phyloP scores from a whole-genome alignment of 2,797 vertebrate species.

The Acanthurus tractus region DNA sequence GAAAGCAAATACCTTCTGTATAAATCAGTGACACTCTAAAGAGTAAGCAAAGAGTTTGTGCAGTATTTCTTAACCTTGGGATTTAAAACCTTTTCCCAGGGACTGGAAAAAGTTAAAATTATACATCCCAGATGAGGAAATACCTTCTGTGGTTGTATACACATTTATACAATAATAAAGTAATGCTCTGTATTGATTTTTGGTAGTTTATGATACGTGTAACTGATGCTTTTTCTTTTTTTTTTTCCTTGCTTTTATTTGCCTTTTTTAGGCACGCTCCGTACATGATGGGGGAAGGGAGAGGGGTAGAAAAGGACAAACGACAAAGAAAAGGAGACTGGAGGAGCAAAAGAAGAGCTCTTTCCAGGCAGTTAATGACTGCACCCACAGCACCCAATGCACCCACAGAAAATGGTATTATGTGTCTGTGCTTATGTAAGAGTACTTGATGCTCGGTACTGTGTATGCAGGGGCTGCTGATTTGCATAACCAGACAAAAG shows the following conservation, averaged over 20 bases:
- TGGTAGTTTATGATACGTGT: not conserved
- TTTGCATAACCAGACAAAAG: conserved; percentile 19
- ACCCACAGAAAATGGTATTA: conserved; percentile 12
- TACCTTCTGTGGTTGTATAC: not conserved
- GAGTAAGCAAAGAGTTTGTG: too few species aligned
- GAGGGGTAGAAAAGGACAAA: not conserved
- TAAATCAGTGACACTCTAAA: too few species aligned
- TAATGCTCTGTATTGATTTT: conserved; percentile 16
- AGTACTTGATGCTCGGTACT: conserved; percentile 1
- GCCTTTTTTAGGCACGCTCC: not conserved
- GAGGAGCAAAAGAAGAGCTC: not conserved
- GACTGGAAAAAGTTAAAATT: too few species aligned
- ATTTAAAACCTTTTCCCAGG: too few species aligned
- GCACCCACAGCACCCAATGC: not conserved
- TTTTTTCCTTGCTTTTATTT: not conserved
- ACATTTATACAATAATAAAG: not conserved
- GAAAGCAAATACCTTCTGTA: too few species aligned
- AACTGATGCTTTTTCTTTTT: not conserved
- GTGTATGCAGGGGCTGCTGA: conserved; percentile 4
- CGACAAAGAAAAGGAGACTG: not conserved
- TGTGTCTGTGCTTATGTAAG: conserved; percentile 19
- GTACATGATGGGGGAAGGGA: not conserved
- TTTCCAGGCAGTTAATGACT: conserved; percentile 20
- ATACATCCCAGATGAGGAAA: not conserved
- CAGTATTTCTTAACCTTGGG: too few species aligned